A percentile compares a stretch with the other conserved stretches of the same genome.
These are phyloP conservation scores for Scolopax rusticola DNA, from an alignment of 2,797 vertebrate species.

Conservation along the genomic window DNA sequence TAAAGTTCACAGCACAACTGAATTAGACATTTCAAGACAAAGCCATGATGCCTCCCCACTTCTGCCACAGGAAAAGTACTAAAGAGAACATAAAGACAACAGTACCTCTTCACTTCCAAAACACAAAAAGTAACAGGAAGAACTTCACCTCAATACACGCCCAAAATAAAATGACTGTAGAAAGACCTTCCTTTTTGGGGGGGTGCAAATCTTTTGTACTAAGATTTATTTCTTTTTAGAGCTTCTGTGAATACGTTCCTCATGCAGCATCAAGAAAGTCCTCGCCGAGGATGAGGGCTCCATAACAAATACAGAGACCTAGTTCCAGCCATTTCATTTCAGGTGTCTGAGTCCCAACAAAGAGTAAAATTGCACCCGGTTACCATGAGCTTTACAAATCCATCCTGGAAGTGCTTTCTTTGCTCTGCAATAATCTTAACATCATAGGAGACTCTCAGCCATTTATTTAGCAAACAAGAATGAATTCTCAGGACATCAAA, in stretches of 20 bases:
- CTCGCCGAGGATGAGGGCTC: neutral
- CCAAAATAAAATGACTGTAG: neutral
- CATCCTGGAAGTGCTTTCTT: rapidly evolving
- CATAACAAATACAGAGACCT: rapidly evolving
- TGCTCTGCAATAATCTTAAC: neutral
- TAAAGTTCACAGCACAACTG: neutral
- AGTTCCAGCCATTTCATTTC: neutral
- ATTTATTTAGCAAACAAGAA: neutral
- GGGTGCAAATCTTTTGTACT: rapidly evolving
- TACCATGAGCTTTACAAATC: neutral
- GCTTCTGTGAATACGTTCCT: neutral
- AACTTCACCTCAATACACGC: neutral
- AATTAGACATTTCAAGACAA: neutral
- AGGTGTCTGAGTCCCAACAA: rapidly evolving
- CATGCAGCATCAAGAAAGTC: neutral
- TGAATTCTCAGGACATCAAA: neutral
- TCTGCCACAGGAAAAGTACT: neutral
- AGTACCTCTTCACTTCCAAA: neutral
- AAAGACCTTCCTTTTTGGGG: neutral
- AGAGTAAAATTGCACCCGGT: neutral
- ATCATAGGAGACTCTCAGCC: neutral
- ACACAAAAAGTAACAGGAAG: neutral
- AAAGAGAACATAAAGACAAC: neutral
- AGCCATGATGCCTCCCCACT: rapidly evolving
- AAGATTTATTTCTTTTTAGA: neutral